phyloP scores from a whole-genome alignment of 1,140 invertebrate genomes.

The Lutraria rhynchaena region DNA sequence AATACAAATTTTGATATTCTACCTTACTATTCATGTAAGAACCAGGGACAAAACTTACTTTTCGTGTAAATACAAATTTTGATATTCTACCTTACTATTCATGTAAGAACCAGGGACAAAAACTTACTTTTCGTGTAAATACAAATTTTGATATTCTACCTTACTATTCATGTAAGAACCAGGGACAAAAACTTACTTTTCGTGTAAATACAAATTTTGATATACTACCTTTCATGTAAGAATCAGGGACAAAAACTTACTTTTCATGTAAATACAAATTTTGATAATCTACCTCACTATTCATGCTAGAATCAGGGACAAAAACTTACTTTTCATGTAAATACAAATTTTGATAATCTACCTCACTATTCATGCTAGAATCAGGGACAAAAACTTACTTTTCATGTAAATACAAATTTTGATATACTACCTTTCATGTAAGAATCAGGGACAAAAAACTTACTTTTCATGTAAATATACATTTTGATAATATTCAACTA shows the following conservation, averaged over 20 bases:
- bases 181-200: background rate
- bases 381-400: too few species aligned
- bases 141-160: background rate
- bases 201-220: background rate
- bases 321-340: conserved; percentile 14
- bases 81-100: too few species aligned
- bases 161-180: background rate
- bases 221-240: background rate
- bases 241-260: background rate
- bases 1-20: background rate
- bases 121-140: conserved; percentile 11
- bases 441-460: background rate
- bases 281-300: background rate
- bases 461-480: conserved; percentile 4
- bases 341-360: too few species aligned
- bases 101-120: background rate
- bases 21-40: background rate
- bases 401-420: conserved; percentile 1
- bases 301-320: conserved; percentile 1
- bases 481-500: too few species aligned
- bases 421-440: background rate
- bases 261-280: conserved; percentile 3
- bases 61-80: too few species aligned
- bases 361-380: background rate
- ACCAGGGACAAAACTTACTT: too few species aligned